Conservation (phyloP, 2,113 vertebrate genomes). For the Pelmatolapia mariae region DNA sequence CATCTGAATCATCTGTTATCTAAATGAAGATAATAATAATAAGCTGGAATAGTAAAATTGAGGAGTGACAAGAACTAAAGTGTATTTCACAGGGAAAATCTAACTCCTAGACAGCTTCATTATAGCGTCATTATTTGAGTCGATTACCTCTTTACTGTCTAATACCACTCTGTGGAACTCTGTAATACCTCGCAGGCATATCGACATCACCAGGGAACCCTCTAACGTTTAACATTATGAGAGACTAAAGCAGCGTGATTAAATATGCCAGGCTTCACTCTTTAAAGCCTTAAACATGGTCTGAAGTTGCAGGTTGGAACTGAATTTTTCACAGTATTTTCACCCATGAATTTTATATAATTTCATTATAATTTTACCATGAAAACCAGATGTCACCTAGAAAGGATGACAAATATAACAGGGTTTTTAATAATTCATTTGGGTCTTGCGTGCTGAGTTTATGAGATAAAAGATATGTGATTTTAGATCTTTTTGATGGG, state of each 20-base stretch:
- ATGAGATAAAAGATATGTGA: background rate
- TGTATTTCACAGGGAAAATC: background rate
- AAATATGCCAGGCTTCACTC: background rate
- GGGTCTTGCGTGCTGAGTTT: background rate
- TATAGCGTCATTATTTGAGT: background rate
- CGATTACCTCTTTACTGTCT: background rate
- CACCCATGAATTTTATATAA: background rate
- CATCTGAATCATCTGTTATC: background rate
- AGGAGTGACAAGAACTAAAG: background rate
- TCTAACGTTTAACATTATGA: background rate
- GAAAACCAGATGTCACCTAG: background rate
- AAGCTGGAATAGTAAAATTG: background rate
- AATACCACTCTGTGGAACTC: background rate
- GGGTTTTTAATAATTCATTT: background rate
- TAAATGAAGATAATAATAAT: background rate
- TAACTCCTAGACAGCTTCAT: background rate
- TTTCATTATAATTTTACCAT: background rate
- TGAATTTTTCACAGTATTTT: background rate
- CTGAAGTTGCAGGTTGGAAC: background rate
- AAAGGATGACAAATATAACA: background rate
- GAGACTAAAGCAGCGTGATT: background rate
- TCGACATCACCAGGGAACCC: background rate
- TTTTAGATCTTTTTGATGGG: background rate
- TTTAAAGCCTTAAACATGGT: background rate
- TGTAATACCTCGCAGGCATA: background rate